Conservation (phyloP, 2,888 invertebrate species). For the Eledona agricola region DNA sequence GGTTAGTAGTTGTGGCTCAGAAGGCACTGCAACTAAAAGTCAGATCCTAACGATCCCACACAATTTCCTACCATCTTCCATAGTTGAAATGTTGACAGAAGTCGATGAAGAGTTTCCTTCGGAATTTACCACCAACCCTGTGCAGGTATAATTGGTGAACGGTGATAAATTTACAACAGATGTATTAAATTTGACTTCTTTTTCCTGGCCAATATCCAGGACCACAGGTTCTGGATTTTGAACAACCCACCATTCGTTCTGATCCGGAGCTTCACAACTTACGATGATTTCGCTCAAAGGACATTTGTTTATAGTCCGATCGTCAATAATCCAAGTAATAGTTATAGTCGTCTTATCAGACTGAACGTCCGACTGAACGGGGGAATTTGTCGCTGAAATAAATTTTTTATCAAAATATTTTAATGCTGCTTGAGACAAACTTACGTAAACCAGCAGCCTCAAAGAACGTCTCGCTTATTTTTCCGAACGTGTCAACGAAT, state of each 20-base stretch:
- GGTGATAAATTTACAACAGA: conserved; percentile 13
- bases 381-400: too few relatives aligned
- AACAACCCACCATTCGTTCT: conserved; percentile 6
- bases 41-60: not conserved
- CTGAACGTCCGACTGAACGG: too few relatives aligned
- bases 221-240: not conserved
- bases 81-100: conserved; percentile 1
- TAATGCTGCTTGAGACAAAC: too few relatives aligned
- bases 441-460: too few relatives aligned
- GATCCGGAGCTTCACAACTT: conserved; percentile 2
- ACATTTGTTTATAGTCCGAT: conserved; percentile 1
- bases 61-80: conserved; percentile 15
- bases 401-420: too few relatives aligned
- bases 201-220: not conserved
- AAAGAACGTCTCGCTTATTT: too few relatives aligned
- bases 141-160: conserved; percentile 30
- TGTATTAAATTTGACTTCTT: not conserved
- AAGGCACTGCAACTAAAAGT: conserved; percentile 41
- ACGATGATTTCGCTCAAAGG: not conserved
- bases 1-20: conserved; percentile 34
- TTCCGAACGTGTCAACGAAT: too few relatives aligned
- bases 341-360: too few relatives aligned
- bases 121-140: conserved; percentile 6
- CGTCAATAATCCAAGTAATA: conserved; percentile 4
- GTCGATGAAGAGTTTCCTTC: conserved; percentile 14